Conservation (phyloP, 1,140 invertebrate genomes). For the Pararge aegeria region DNA sequence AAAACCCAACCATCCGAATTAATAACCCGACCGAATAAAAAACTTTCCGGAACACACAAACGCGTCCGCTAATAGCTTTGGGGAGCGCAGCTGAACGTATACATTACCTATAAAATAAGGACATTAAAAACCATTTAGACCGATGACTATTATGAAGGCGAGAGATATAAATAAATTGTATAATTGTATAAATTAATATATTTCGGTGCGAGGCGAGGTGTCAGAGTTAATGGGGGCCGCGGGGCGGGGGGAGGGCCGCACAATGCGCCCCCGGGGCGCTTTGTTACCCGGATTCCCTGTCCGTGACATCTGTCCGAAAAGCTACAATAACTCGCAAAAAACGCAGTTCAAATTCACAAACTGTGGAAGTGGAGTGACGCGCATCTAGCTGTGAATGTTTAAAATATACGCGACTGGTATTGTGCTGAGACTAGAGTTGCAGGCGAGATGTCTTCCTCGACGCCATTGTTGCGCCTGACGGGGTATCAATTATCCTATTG, state of each 20-base stretch:
- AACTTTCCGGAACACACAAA: slow-evolving; percentile 40
- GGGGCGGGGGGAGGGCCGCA: slow-evolving; percentile 52
- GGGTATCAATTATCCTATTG: slow-evolving; percentile 58
- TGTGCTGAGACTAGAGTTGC: slow-evolving; percentile 40
- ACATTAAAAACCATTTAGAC: slow-evolving; percentile 77
- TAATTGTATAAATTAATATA: slow-evolving; percentile 61
- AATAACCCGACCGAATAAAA: slow-evolving; percentile 47
- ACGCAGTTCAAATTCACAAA: slow-evolving; percentile 62
- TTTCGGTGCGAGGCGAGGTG: slow-evolving; percentile 68
- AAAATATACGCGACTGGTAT: slow-evolving; percentile 38
- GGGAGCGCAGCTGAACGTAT: slow-evolving; percentile 69
- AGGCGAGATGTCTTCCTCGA: slow-evolving; percentile 52
- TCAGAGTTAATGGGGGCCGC: slow-evolving; percentile 66
- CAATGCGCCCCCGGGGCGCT: slow-evolving; percentile 67
- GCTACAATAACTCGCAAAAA: slow-evolving; percentile 76
- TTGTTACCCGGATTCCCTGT: slow-evolving; percentile 64
- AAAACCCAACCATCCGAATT: slow-evolving; percentile 41
- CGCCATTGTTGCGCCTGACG: slow-evolving; percentile 58
- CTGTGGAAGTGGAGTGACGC: slow-evolving; percentile 53
- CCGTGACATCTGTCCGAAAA: slow-evolving; percentile 74
- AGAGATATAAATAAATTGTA: slow-evolving; percentile 66
- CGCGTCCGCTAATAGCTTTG: slow-evolving; percentile 62
- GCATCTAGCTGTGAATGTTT: slow-evolving; percentile 55
- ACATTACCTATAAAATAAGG: slow-evolving; percentile 72
- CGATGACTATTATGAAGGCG: slow-evolving; percentile 65